Evolutionary conservation across 2,888 invertebrate genomes (phyloP), one percentile per base, ranked within the genome.

Genomic region (Yponomeuta plumbellus): DNA sequence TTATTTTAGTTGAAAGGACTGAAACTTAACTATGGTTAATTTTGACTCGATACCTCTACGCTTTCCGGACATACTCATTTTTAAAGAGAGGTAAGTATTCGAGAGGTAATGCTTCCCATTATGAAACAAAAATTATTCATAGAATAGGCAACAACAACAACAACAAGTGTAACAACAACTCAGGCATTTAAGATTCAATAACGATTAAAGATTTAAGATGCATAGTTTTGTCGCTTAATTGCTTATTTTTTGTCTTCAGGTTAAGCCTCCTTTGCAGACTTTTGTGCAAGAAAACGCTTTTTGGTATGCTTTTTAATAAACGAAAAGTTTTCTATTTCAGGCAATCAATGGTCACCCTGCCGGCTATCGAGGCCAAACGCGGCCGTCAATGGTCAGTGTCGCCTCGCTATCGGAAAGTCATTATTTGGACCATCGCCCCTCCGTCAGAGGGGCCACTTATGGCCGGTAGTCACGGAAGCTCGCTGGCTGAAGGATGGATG

Each of bases 361-460:
- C 5, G 44, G 22, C 64, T 40, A 63, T 11, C 21, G 39, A 34
- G 61, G 63, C 61, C 58, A 58, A 68, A 58, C 64, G 64, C 64
- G 62, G 62, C 67, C 68, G 66, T 75, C 78, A 77, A 74, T 76
- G 72, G 74, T 56, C 23, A 61, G 61, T 64, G 66, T 67, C 71
- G 74, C 71, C 66, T 72, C 68, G 72, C 80, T 79, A 84, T 84
- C 81, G 84, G 83, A 79, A 80, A 80, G 72, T 77, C 82, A 84
- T 86, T 84, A 83, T 73, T 72, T 74, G 74, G 78, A 76, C 78
- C 74, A 72, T 21, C 21, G 59, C 65, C 65, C 57, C 65, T 44
- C 44, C 75, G 65, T 61, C 70, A 72, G 69, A 44, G 65, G 17
- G 68, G 71, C 69, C 68, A 70, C 71, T 79, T 78, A 83, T 76